phyloP scores from a whole-genome alignment of 2,888 invertebrate genomes.

The Athrips mouffetella region DNA sequence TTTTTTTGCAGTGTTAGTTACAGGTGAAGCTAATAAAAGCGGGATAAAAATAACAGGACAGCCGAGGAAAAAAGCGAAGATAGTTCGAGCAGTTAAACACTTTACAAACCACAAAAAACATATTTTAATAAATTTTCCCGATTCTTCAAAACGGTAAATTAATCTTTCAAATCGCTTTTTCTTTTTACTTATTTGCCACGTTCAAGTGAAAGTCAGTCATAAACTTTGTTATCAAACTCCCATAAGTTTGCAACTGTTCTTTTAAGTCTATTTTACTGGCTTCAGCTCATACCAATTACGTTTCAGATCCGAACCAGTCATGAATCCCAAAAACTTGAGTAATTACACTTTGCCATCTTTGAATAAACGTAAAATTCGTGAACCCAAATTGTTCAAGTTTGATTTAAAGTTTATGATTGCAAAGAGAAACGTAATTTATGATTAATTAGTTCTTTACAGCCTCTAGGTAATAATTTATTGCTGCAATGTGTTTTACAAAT shows the following conservation, averaged over 20 bases:
- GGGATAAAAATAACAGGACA: too few species aligned
- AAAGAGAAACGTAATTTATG: not conserved
- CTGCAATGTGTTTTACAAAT: not conserved
- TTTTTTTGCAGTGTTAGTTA: too few species aligned
- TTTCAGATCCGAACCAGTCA: conserved; percentile 6
- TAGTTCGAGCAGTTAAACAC: too few species aligned
- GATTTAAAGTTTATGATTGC: conserved; percentile 5
- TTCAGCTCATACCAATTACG: conserved; percentile 3
- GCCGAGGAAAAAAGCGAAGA: too few species aligned
- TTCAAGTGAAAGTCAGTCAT: conserved; percentile 3
- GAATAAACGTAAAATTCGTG: conserved; percentile 3
- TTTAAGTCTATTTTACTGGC: conserved; percentile 6
- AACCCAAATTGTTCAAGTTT: not conserved
- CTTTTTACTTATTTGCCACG: not conserved
- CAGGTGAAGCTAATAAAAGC: too few species aligned
- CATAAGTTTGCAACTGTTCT: conserved; percentile 13
- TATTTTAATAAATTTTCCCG: too few species aligned
- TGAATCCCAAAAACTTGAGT: conserved; percentile 11
- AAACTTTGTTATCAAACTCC: conserved; percentile 9
- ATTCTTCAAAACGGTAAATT: too few species aligned
- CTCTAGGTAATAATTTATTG: not conserved
- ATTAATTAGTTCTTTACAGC: not conserved
- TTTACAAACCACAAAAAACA: too few species aligned
- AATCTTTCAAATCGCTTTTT: too few species aligned
- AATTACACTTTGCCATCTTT: conserved; percentile 9